A percentile compares a stretch with the other conserved stretches of the same genome.
These are phyloP conservation scores for Bombyx mandarina DNA, from an alignment of 1,140 invertebrate genomes.

Conservation along the genomic window DNA sequence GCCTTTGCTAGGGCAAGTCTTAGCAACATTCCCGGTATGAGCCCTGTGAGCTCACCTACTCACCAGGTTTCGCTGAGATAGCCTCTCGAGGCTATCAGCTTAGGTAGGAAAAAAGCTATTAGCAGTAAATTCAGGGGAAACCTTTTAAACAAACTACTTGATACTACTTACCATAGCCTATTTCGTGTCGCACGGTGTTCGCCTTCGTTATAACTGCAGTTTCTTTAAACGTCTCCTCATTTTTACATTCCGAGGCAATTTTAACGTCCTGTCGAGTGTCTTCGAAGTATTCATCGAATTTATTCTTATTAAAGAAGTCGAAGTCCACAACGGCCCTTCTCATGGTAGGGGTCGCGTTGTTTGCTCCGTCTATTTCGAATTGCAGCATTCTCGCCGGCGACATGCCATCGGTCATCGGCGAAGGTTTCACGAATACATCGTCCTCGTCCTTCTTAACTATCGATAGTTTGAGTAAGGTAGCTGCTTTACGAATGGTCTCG, in stretches of 20 bases:
- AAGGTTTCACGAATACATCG: slow-evolving; percentile 52
- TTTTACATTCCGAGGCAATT: slow-evolving; percentile 20
- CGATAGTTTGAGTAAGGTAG: slow-evolving; percentile 41
- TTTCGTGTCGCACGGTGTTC: slow-evolving; percentile 54
- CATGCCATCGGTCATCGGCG: slow-evolving; percentile 46
- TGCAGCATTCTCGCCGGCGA: slow-evolving; percentile 61
- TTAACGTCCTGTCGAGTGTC: slow-evolving; percentile 16
- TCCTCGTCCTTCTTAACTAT: slow-evolving; percentile 38
- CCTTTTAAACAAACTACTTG: too few species aligned
- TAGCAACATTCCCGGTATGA: too few species aligned
- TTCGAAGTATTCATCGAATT: slow-evolving; percentile 46
- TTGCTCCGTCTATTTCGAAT: slow-evolving; percentile 43
- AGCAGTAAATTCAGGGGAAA: too few species aligned
- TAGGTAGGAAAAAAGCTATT: too few species aligned
- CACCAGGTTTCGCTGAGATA: too few species aligned
- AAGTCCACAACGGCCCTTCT: slow-evolving; percentile 54
- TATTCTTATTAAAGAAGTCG: slow-evolving; percentile 53
- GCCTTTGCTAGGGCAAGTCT: too few species aligned
- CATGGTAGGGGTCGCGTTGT: slow-evolving; percentile 54
- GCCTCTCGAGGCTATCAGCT: too few species aligned
- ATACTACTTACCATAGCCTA: slow-evolving; percentile 51
- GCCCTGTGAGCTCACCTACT: too few species aligned
- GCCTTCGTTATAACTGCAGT: slow-evolving; percentile 54
- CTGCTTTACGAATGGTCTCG: slow-evolving; percentile 16
- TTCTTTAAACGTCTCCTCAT: slow-evolving; percentile 32